phyloP scores from a whole-genome alignment of 2,888 invertebrate species.

The Archaeoteleia sp. region DNA sequence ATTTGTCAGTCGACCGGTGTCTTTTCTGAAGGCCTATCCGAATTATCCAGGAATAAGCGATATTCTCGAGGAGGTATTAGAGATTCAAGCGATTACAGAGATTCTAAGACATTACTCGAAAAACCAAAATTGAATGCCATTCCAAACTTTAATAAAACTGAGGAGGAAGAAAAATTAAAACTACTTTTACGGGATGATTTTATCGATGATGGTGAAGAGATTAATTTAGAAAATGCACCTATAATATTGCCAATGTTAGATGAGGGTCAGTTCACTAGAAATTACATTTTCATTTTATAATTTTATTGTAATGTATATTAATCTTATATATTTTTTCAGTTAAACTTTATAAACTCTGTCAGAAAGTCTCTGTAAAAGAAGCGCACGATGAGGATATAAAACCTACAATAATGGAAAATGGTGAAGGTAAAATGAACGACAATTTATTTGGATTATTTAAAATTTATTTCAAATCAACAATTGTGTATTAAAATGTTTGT shows the following conservation, averaged over 20 bases:
- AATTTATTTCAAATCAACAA: conserved; percentile 1
- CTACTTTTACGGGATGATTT: conserved; percentile 72
- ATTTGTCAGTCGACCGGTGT: conserved; percentile 66
- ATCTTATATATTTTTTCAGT: conserved; percentile 40
- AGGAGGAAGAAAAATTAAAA: conserved; percentile 69
- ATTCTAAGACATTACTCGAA: conserved; percentile 55
- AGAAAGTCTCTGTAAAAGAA: too few species aligned
- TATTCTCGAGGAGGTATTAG: conserved; percentile 42
- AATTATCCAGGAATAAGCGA: conserved; percentile 40
- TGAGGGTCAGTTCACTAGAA: conserved; percentile 54
- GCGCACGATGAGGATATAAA: conserved; percentile 63
- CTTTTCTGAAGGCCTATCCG: conserved; percentile 69
- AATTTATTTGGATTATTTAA: conserved; percentile 9
- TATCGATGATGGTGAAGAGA: conserved; percentile 65
- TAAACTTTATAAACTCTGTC: conserved; percentile 59
- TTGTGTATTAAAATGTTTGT: conserved; percentile 13
- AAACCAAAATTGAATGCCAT: conserved; percentile 66
- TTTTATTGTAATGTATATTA: conserved; percentile 6
- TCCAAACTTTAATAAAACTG: conserved; percentile 65
- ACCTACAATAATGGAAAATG: conserved; percentile 65
- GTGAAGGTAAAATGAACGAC: conserved; percentile 57
- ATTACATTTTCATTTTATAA: conserved; percentile 5
- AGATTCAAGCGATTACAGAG: conserved; percentile 45
- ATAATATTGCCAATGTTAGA: conserved; percentile 65
- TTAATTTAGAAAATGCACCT: conserved; percentile 63